phyloP scores from a whole-genome alignment of 2,113 vertebrate genomes.

The Opisthocomus hoazin region DNA sequence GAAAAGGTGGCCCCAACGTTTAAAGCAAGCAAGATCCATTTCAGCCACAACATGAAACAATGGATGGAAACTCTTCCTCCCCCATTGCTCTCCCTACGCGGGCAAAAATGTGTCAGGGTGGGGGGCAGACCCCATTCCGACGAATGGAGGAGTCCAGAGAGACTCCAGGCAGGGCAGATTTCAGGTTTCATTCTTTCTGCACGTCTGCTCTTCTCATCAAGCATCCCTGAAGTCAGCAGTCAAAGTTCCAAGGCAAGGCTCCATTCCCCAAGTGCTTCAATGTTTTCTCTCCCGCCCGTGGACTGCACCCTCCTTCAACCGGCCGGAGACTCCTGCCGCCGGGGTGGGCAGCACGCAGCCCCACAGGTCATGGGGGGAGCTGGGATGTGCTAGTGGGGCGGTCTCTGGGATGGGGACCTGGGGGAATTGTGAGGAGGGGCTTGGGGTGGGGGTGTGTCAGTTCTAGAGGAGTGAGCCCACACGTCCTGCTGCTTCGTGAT shows the following conservation, averaged over 20 bases:
- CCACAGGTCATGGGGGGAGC: not conserved
- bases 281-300: not conserved
- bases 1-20: not conserved
- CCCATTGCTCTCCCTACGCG: not conserved
- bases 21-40: not conserved
- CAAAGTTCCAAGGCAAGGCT: not conserved
- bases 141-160: not conserved
- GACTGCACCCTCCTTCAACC: fast-evolving
- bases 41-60: not conserved
- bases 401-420: not conserved
- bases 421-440: not conserved
- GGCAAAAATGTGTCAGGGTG: not conserved
- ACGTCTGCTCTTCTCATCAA: not conserved
- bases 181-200: not conserved
- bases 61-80: not conserved
- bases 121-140: not conserved
- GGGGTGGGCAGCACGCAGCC: not conserved
- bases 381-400: not conserved
- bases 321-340: not conserved
- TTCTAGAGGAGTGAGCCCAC: not conserved
- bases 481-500: not conserved
- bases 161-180: not conserved
- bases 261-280: not conserved
- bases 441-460: not conserved
- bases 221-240: not conserved